Evolutionary conservation across 2,888 invertebrate genomes (phyloP).

Genomic region (Osmoderma eremita): DNA sequence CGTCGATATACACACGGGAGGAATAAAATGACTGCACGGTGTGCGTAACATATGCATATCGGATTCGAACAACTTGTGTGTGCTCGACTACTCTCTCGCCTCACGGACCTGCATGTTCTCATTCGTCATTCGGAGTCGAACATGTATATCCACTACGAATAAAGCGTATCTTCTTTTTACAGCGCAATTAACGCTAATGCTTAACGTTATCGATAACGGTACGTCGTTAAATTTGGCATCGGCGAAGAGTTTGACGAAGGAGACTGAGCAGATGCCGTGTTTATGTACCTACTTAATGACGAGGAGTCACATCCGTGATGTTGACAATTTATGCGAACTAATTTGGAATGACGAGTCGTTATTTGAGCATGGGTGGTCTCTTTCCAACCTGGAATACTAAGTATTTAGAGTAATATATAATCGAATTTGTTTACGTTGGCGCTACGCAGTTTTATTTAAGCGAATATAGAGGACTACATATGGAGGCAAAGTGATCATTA

Average conservation of each 20-base stretch:
- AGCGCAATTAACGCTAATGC: slow-evolving; percentile 35
- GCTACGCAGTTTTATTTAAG: slow-evolving; percentile 4
- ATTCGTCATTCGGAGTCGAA: slow-evolving; percentile 4
- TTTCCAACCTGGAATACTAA: slow-evolving; percentile 1
- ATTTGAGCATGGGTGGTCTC: slow-evolving; percentile 26
- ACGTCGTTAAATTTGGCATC: slow-evolving; percentile 33
- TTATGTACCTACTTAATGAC: slow-evolving; percentile 28
- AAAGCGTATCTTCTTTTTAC: slow-evolving; percentile 19
- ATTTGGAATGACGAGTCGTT: slow-evolving; percentile 34
- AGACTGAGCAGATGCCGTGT: slow-evolving; percentile 31
- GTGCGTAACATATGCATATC: no score
- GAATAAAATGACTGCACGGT: no score
- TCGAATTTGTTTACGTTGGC: slow-evolving; percentile 21
- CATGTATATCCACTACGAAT: slow-evolving; percentile 2
- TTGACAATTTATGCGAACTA: slow-evolving; percentile 37
- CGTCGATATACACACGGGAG: no score
- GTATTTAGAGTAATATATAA: slow-evolving; percentile 18
- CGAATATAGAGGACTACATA: background rate
- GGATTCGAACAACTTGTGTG: no score
- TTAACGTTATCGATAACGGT: slow-evolving; percentile 32
- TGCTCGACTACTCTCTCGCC: background rate
- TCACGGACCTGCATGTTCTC: slow-evolving; percentile 1
- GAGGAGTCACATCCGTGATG: slow-evolving; percentile 28
- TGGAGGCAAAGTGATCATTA: slow-evolving; percentile 11
- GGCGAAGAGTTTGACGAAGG: slow-evolving; percentile 21